Conservation (phyloP, 2,797 vertebrate species). For the Oceanodroma leucorhoa region DNA sequence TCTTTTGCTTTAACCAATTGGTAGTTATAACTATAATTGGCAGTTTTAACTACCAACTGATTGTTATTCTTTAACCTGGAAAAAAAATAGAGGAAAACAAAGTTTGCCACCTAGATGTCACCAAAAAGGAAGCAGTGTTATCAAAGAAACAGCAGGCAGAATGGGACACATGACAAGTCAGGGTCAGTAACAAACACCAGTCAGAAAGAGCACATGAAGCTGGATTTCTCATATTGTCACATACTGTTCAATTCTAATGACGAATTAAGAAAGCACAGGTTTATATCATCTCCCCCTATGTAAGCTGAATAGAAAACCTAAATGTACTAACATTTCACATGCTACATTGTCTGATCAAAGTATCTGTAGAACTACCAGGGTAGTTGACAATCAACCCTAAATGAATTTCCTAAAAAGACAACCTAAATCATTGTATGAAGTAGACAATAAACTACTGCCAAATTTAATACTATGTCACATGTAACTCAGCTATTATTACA, state of each 20-base stretch:
- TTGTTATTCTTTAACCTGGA: background rate
- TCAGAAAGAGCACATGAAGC: background rate
- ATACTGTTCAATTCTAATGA: background rate
- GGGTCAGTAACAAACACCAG: background rate
- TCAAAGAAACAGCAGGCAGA: background rate
- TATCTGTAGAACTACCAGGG: background rate
- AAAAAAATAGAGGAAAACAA: background rate
- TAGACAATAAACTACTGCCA: background rate
- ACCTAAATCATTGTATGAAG: background rate
- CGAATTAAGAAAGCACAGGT: background rate
- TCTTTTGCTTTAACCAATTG: slow-evolving; percentile 43
- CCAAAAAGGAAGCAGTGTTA: background rate
- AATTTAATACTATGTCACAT: background rate
- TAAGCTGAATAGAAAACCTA: background rate
- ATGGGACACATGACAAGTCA: background rate
- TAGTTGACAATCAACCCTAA: background rate
- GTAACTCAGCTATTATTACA: background rate
- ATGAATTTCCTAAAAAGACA: background rate
- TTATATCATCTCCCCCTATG: background rate
- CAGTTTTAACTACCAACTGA: slow-evolving; percentile 70
- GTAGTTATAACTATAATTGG: slow-evolving; percentile 64
- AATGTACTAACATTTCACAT: background rate
- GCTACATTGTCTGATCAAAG: background rate
- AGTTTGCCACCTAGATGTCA: background rate
- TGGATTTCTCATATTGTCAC: background rate